A percentile compares a stretch with the other conserved stretches of the same genome.
Conservation (phyloP, 2,113 vertebrate genomes). For the Oreochromis spilurus region DNA sequence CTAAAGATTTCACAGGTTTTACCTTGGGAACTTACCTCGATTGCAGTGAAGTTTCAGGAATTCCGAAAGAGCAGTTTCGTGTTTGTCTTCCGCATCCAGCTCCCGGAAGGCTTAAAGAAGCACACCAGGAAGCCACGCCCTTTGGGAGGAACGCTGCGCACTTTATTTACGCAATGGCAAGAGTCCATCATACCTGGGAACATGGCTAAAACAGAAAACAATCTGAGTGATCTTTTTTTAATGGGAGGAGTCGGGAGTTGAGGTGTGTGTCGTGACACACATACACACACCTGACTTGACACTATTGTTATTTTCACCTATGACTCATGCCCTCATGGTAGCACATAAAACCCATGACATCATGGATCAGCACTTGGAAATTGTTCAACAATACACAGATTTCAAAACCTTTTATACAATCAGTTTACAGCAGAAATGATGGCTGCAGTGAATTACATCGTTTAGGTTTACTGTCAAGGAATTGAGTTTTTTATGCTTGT, state of each 20-base stretch:
- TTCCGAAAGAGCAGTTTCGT: background rate
- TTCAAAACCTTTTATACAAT: background rate
- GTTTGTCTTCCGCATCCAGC: constrained; percentile 43
- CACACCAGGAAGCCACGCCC: constrained; percentile 12
- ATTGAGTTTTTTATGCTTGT: background rate
- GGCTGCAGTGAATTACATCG: background rate
- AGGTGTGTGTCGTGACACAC: background rate
- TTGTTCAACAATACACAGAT: background rate
- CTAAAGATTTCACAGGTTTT: background rate
- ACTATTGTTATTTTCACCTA: background rate
- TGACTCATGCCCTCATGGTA: background rate
- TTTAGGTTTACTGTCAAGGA: background rate
- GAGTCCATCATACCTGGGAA: background rate
- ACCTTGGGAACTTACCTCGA: background rate
- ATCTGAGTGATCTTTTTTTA: background rate
- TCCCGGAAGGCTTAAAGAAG: background rate
- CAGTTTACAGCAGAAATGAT: background rate
- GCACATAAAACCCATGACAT: background rate
- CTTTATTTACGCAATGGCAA: background rate
- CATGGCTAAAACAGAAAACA: background rate
- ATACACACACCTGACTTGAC: background rate
- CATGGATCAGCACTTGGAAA: background rate
- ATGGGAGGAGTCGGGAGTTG: background rate
- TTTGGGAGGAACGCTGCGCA: background rate
- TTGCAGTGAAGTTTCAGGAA: background rate